Base-by-base conservation (phyloP, 2,888 invertebrate species). In the Lithophane semibrunnea region DNA sequence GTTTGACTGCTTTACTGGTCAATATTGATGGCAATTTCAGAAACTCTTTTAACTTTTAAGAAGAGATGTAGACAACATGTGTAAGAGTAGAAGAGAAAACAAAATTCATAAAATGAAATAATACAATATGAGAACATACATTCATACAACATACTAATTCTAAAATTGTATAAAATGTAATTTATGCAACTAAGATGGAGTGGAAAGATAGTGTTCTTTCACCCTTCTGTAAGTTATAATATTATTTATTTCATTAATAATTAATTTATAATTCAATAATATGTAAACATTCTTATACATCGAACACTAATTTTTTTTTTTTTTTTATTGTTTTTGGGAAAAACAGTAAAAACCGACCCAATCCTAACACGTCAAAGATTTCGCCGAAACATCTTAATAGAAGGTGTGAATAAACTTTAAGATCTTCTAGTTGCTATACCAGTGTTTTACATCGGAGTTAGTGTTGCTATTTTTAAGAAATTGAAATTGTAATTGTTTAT, bases 331-430 rank as follows among this genome's bases (percentile, higher is more conserved):
- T n/a, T n/a, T n/a, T n/a, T n/a, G 4, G 0, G 24, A 44, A 49
- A n/a, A 49, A 37, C 8, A 2, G 49, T 66, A 61, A 72, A 71
- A 72, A 58, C 44, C 44, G 16, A 79, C 0, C 16, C 42, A 37
- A 37, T 12, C n/a, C 1, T n/a, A 56, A 16, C 47, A 77, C 77
- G 49, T 56, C 52, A 67, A 37, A 5, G 13, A 64, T 60, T 79
- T 71, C 58, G 21, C 49, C 10, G 67, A 80, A 80, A 24, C 1
- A 54, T 60, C 18, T 2, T 73, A 67, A 16, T 47, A 44, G 3
- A 13, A 60, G 64, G 29, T 64, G 73, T 60, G 54, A 74, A 68
- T 54, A 37, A 29, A 65, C 13, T 54, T 52, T 37, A 44, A 64
- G 10, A 42, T n/a, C 1, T 16, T 54, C 13, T 64, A 10, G 47